These are phyloP conservation scores for Acanthurus leucopareius DNA, from an alignment of 2,797 vertebrate species.

Conservation along the genomic window DNA sequence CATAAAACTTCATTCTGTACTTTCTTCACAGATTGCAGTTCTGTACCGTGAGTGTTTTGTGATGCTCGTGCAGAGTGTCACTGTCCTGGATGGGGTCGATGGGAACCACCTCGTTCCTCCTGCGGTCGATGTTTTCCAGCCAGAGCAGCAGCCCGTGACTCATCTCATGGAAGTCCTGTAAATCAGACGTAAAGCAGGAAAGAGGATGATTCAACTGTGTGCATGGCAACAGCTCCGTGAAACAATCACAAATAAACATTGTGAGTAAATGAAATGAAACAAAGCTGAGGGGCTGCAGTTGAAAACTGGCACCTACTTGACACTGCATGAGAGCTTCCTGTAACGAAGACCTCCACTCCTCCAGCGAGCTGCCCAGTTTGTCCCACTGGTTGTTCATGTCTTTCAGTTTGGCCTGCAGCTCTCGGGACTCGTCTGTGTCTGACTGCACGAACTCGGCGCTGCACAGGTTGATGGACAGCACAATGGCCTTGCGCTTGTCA, in stretches of 20 bases:
- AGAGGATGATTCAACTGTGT: not conserved
- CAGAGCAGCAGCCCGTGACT: conserved; percentile 96
- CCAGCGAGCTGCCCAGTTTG: conserved; percentile 86
- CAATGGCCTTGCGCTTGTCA: conserved; percentile 94
- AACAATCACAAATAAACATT: not conserved
- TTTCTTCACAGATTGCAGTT: not conserved
- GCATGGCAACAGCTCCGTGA: not conserved
- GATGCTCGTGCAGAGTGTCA: conserved; percentile 90
- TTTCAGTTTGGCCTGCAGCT: conserved; percentile 90
- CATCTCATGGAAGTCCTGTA: conserved; percentile 97
- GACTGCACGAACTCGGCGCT: conserved; percentile 92
- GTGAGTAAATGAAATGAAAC: no score
- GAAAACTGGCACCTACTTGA: conserved; percentile 83
- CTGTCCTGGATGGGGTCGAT: conserved; percentile 89
- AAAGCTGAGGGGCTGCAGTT: no score
- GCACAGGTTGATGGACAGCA: conserved; percentile 97
- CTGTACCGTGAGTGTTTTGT: conserved; percentile 90
- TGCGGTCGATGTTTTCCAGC: conserved; percentile 97
- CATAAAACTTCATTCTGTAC: no score
- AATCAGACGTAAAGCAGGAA: conserved; percentile 9
- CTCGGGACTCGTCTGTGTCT: conserved; percentile 84
- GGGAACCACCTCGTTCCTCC: conserved; percentile 95
- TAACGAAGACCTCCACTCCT: conserved; percentile 90
- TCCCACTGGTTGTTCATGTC: conserved; percentile 96
- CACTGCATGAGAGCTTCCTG: conserved; percentile 97